Percentiles rank a stretch among this genome's conserved stretches.
Conservation (phyloP, 2,797 vertebrate species). For the Clarias platycephalus region DNA sequence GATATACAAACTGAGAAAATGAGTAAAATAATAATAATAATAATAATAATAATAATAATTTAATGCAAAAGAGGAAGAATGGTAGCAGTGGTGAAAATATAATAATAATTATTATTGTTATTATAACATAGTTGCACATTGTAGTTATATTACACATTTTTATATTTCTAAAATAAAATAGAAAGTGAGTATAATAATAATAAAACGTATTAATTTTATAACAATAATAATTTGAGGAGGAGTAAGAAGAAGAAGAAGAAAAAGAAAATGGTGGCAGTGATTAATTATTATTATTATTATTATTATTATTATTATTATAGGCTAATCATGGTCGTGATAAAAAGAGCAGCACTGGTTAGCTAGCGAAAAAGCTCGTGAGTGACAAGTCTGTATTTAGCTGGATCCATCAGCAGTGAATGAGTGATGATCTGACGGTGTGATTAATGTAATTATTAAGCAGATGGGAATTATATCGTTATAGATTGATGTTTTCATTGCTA, state of each 20-base stretch:
- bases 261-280: too few relatives aligned
- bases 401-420: not conserved
- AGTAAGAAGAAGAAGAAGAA: too few relatives aligned
- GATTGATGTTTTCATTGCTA: too few relatives aligned
- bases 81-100: not conserved
- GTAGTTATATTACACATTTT: not conserved
- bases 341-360: not conserved
- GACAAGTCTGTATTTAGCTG: not conserved
- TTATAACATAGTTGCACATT: not conserved
- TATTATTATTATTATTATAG: too few relatives aligned
- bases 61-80: not conserved
- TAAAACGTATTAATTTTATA: too few relatives aligned
- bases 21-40: not conserved
- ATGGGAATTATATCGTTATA: too few relatives aligned
- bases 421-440: not conserved
- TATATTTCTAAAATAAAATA: too few relatives aligned
- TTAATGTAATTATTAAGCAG: too few relatives aligned
- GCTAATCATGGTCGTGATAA: not conserved
- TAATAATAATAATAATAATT: not conserved
- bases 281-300: too few relatives aligned
- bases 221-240: too few relatives aligned
- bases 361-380: not conserved
- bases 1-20: not conserved
- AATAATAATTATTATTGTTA: not conserved
- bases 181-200: too few relatives aligned